Evolutionary conservation across 2,797 vertebrate genomes (phyloP).

Genomic region (Acestrorhynchus altus): DNA sequence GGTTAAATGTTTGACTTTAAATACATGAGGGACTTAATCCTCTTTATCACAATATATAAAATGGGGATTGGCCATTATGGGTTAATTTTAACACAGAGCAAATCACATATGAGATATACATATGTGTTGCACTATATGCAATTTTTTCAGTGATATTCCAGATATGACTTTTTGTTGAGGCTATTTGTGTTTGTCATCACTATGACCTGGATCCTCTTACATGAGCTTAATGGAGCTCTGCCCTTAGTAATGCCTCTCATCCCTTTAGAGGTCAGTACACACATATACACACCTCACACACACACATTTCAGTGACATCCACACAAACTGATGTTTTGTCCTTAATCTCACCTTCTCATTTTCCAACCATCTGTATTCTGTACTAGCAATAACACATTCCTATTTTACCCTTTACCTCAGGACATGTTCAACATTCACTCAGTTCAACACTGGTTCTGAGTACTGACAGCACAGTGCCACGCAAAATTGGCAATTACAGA

Average conservation of each 20-base stretch:
- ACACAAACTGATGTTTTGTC: conserved; percentile 24
- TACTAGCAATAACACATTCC: not conserved
- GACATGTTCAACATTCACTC: conserved; percentile 10
- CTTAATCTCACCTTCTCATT: conserved; percentile 20
- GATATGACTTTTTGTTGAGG: conserved; percentile 7
- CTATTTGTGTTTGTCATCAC: conserved; percentile 39
- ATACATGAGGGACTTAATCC: too few relatives aligned
- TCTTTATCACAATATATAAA: too few relatives aligned
- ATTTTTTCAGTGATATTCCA: not conserved
- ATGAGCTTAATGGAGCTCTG: conserved; percentile 41
- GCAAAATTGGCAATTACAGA: not conserved
- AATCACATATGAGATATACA: not conserved
- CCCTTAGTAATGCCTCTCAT: conserved; percentile 36
- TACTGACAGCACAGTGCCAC: conserved; percentile 17
- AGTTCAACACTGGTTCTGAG: not conserved
- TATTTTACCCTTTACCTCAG: conserved; percentile 6
- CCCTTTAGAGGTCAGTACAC: conserved; percentile 40
- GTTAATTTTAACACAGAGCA: not conserved
- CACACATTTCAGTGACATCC: conserved; percentile 2
- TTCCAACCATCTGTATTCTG: not conserved
- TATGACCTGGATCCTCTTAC: conserved; percentile 45
- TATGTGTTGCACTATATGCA: not conserved
- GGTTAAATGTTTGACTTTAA: too few relatives aligned
- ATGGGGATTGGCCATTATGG: too few relatives aligned
- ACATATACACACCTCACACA: not conserved